Evolutionary conservation across 2,888 invertebrate species (phyloP), one percentile per base, ranked within the genome.

Genomic region (Drosophila macrothrix): DNA sequence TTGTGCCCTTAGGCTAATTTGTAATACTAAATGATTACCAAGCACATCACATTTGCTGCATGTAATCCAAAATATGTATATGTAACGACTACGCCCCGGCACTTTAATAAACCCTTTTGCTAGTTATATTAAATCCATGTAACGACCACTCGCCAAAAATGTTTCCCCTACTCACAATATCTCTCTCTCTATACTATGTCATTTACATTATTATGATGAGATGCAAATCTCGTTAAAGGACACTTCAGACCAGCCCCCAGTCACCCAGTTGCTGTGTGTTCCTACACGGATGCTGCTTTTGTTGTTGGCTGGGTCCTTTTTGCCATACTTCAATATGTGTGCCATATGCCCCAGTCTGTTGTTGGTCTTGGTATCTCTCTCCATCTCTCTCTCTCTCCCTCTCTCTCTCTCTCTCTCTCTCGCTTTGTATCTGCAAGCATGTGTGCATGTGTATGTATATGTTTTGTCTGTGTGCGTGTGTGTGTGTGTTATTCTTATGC

Each of bases 201-300:
- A 85, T 85, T 85, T 85, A 85, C 85, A 85, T 85, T 85, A 85
- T 85, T 85, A 85, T 85, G 85, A 85, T 85, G 85, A 85, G 85
- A 85, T 85, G 85, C 85, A 85, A 85, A 85, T 85, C 85, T 85
- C 85, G 85, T 85, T 85, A 88, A 88, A 88, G 85, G 85, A 85
- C 88, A 85, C 85, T 85, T 85, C 88, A 83, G 80, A 63, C 65
- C 68, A 56, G 61, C 71, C 80, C 70, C 70, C 61, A 71, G 55
- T 67, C 43, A 60, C 55, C 58, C 65, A 53, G 69, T 63, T 73
- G 37, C 58, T 75, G 46, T 58, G 55, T 39, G 59, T 56, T 67
- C 60, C 46, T 25, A 46, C 46, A 46, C 9, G 46, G 70, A 52
- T 75, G 56, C 29, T 76, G 64, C 67, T 76, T 52, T 63, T 68